Evolutionary conservation across 2,888 invertebrate species (phyloP), one percentile per base, ranked within the genome.

Genomic region (Hypselothyrea guttata): DNA sequence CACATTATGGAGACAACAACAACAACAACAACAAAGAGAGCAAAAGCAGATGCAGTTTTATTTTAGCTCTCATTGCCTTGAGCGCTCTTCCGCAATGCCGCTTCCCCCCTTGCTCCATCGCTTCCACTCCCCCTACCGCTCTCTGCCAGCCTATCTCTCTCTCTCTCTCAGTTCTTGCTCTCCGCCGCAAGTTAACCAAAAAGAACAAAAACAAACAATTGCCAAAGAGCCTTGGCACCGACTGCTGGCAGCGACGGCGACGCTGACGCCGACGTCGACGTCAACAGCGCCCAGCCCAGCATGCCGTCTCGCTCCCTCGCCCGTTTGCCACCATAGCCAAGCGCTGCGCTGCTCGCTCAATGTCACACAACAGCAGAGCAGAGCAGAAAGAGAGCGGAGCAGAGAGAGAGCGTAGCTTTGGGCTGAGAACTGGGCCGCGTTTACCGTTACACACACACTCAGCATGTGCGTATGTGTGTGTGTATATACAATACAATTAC

Each of bases 221-320:
- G 69, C 54, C 62, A 79, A 84, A 84, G 69, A 79, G 78, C 84
- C 84, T 84, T 84, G 78, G 84, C 78, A 84, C 84, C 82, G 66
- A 75, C 75, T 66, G 51, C 44, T 52, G 71, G 64, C 83, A 82
- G 76, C 74, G 59, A 68, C 71, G 74, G 42, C 52, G 59, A 70
- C 61, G 66, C 45, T 51, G 35, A 9, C 37, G 11, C 1, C 15
- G 18, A 5, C 33, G 34, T n/a, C 9, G 51, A 30, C 55, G 49
- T 15, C 37, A 28, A 30, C 60, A 65, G 65, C 54, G 63, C 63
- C 46, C 15, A 64, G 51, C 56, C 42, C 13, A 70, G 48, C 61
- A 9, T 61, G 69, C 49, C 56, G 34, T 70, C 69, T 51, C 72
- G 48, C 28, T 70, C 12, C 12, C 13, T 0, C 72, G 1, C 35